Evolutionary conservation across 2,113 vertebrate species (phyloP).

Genomic region (Parotia lawesii): DNA sequence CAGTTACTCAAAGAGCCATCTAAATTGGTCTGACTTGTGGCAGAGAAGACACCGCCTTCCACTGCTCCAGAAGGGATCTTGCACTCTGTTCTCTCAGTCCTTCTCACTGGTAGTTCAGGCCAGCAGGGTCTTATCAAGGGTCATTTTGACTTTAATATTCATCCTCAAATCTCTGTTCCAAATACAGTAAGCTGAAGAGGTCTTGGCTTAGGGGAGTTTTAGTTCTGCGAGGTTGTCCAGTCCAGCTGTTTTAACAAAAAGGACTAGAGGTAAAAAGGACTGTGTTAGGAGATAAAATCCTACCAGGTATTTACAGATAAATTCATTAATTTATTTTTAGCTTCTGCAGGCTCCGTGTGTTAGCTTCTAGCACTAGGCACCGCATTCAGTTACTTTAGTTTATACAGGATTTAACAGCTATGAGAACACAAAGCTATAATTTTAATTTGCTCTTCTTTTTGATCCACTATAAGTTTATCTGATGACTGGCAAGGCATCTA

Average conservation of each 20-base stretch:
- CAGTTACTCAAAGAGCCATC: not conserved
- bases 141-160: not conserved
- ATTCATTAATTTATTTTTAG: not conserved
- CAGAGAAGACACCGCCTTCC: not conserved
- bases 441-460: conserved; percentile 5
- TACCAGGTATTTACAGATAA: not conserved
- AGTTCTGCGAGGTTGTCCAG: not conserved
- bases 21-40: not conserved
- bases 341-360: not conserved
- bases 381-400: not conserved
- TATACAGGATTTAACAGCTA: not conserved
- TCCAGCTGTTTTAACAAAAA: not conserved
- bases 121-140: not conserved
- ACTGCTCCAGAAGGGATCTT: not conserved
- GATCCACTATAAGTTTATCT: not conserved
- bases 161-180: not conserved
- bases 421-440: not conserved
- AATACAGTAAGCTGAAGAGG: not conserved
- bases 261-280: not conserved
- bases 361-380: not conserved
- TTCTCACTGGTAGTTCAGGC: not conserved
- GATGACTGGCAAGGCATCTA: not conserved
- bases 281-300: not conserved
- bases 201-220: not conserved
- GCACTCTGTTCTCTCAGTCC: not conserved